A percentile compares a stretch with the other conserved stretches of the same genome.
Conservation (phyloP, 2,113 vertebrate species). For the Cavia porcellus region DNA sequence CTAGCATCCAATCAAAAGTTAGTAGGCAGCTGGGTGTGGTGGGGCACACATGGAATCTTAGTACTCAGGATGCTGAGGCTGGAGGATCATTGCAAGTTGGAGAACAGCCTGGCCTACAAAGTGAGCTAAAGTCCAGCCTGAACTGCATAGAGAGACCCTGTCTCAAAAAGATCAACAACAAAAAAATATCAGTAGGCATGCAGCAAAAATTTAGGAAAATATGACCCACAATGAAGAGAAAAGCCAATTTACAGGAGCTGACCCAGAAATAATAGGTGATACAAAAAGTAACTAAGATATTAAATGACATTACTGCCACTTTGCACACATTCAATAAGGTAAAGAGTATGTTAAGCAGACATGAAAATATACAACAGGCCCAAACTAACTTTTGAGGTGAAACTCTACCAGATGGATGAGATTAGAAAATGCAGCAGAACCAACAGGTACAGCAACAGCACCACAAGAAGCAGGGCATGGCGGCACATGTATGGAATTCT, state of each 20-base stretch:
- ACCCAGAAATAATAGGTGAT: background rate
- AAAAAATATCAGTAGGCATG: background rate
- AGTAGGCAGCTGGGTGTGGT: background rate
- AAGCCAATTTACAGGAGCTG: background rate
- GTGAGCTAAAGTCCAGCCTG: too few species aligned
- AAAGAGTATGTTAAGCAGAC: background rate
- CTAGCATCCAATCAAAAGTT: background rate
- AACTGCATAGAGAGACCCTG: too few species aligned
- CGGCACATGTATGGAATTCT: background rate
- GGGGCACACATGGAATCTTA: too few species aligned
- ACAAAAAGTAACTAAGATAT: background rate
- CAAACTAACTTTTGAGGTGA: constrained; percentile 12
- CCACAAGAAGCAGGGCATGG: background rate
- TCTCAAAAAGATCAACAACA: too few species aligned
- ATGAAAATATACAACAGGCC: background rate
- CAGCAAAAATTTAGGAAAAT: background rate
- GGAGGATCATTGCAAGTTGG: too few species aligned
- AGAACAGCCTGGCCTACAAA: too few species aligned
- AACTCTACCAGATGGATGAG: background rate
- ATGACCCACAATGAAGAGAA: background rate
- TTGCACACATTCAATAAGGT: background rate
- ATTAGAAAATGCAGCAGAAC: background rate
- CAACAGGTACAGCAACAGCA: background rate
- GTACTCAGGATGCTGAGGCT: too few species aligned
- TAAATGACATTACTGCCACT: background rate